Conservation (phyloP, 2,113 vertebrate genomes). For the Paedocypris sp. region DNA sequence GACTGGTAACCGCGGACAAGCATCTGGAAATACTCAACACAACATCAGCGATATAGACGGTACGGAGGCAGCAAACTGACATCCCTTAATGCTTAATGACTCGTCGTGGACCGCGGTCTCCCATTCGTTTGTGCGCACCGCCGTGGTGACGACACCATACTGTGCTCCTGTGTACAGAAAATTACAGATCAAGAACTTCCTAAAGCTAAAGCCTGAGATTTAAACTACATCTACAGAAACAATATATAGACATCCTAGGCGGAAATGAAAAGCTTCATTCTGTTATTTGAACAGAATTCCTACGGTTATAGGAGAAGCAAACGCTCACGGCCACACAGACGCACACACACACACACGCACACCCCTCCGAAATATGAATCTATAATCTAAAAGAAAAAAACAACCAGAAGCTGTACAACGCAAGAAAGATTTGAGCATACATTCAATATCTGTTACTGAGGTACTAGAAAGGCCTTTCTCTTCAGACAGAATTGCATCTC, state of each 20-base stretch:
- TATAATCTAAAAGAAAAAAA: constrained; percentile 50
- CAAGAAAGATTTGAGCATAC: constrained; percentile 59
- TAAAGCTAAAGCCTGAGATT: constrained; percentile 47
- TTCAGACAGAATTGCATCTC: constrained; percentile 56
- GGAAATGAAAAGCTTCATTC: not conserved
- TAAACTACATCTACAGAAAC: constrained; percentile 17
- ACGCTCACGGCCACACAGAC: constrained; percentile 34
- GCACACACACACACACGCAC: constrained; percentile 40
- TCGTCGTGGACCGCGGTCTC: too few species aligned
- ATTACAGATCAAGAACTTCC: constrained; percentile 21
- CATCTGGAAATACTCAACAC: not conserved
- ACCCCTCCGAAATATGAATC: constrained; percentile 53
- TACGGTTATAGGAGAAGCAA: constrained; percentile 17
- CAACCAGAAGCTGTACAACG: constrained; percentile 69
- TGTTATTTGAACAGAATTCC: not conserved
- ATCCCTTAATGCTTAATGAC: too few species aligned
- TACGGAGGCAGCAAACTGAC: not conserved
- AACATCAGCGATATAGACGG: not conserved
- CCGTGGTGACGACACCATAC: constrained; percentile 10
- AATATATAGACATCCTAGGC: constrained; percentile 7
- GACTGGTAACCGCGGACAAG: not conserved
- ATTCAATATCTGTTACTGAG: constrained; percentile 80
- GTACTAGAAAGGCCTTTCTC: constrained; percentile 69
- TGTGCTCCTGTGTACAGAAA: constrained; percentile 47
- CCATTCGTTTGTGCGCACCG: not conserved